A percentile compares a stretch with the other conserved stretches of the same genome.
Conservation (phyloP, 2,113 vertebrate species). For the Saccopteryx leptura region DNA sequence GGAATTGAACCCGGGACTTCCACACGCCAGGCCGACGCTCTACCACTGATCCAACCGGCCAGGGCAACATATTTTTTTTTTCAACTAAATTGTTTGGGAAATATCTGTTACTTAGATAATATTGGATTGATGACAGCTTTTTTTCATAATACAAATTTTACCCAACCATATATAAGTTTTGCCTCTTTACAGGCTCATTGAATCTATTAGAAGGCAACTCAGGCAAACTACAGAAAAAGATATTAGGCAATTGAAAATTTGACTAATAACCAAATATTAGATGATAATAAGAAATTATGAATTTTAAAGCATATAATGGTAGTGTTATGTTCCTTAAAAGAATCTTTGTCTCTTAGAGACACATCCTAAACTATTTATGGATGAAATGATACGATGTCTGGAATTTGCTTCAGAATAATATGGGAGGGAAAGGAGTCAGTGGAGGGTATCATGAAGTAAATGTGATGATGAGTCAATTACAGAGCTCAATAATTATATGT, state of each 20-base stretch:
- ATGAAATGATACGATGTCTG: slow-evolving; percentile 51
- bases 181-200: not conserved
- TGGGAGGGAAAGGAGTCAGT: not conserved
- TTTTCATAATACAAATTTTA: slow-evolving; percentile 42
- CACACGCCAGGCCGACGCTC: too few species aligned
- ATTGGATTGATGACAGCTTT: not conserved
- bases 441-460: not conserved
- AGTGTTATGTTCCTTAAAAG: not conserved
- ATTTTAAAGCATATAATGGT: not conserved
- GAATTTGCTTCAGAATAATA: slow-evolving; percentile 46
- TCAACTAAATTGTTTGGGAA: not conserved
- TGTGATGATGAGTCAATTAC: slow-evolving; percentile 39
- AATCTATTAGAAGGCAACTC: not conserved
- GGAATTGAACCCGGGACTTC: too few species aligned
- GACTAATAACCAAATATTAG: slow-evolving; percentile 32
- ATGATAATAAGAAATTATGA: slow-evolving; percentile 45
- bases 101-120: slow-evolving; percentile 6
- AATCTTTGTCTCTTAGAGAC: slow-evolving; percentile 15
- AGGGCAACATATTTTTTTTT: not conserved
- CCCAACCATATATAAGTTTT: slow-evolving; percentile 21
- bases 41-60: too few species aligned
- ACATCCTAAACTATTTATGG: slow-evolving; percentile 44
- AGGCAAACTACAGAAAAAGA: not conserved
- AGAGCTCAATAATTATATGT: not conserved
- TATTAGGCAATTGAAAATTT: slow-evolving; percentile 25